Evolutionary conservation across 35 echinoderm and acorn worm species (phyloP).

Genomic region (Lytechinus variegatus): DNA sequence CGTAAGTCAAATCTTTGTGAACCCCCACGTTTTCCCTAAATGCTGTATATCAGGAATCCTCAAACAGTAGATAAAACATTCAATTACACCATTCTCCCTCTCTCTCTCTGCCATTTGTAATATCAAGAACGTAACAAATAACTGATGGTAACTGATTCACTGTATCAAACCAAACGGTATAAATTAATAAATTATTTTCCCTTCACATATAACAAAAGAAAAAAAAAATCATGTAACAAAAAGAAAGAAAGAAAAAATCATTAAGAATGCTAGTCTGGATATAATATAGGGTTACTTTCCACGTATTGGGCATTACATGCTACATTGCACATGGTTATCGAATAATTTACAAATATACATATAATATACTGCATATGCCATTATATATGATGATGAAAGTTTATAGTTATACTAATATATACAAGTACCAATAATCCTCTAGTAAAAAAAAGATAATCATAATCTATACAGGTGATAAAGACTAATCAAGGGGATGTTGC

Average conservation of each 20-base stretch:
- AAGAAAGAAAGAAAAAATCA: neutral
- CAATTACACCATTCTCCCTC: neutral
- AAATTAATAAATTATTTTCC: neutral
- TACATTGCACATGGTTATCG: neutral
- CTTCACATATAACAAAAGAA: neutral
- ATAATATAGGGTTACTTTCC: neutral
- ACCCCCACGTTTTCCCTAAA: neutral
- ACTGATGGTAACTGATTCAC: neutral
- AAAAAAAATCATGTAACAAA: neutral
- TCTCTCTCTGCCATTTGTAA: neutral
- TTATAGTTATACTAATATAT: neutral
- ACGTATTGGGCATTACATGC: neutral
- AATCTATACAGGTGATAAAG: neutral
- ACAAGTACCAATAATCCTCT: neutral
- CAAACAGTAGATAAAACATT: neutral
- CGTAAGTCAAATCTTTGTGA: neutral
- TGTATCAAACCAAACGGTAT: neutral
- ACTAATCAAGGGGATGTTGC: neutral
- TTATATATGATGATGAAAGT: neutral
- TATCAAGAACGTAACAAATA: neutral
- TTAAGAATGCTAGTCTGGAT: neutral
- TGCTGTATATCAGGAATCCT: neutral
- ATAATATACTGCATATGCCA: neutral
- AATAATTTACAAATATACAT: constrained; percentile 7
- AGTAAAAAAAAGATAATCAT: neutral